These are phyloP conservation scores for Apus apus DNA, from an alignment of 2,113 vertebrate species.

Conservation along the genomic window DNA sequence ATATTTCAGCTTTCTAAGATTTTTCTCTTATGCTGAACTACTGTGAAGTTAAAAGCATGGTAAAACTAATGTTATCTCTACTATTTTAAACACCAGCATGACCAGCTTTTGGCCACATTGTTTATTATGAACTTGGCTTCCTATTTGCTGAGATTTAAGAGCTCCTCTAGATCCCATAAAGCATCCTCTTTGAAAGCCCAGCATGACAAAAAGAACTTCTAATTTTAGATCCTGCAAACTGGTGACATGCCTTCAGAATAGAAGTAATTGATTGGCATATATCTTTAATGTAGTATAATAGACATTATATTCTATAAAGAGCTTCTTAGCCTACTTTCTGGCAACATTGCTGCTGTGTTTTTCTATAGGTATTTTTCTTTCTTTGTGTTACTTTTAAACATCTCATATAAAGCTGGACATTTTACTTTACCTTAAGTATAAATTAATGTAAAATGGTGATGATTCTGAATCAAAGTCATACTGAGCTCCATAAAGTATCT, in stretches of 20 bases:
- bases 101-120: background rate
- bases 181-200: background rate
- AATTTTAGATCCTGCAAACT: background rate
- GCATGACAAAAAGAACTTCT: background rate
- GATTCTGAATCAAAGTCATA: background rate
- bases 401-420: conserved; percentile 1
- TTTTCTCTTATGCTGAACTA: background rate
- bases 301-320: conserved; percentile 16
- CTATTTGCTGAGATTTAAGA: background rate
- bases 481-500: background rate
- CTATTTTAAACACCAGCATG: background rate
- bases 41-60: background rate
- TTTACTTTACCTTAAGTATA: background rate
- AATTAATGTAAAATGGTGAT: background rate
- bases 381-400: conserved; percentile 29
- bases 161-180: background rate
- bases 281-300: background rate
- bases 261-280: background rate
- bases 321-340: conserved; percentile 11
- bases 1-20: background rate
- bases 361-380: conserved; percentile 38
- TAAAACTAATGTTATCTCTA: background rate
- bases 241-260: background rate
- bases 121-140: background rate
- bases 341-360: background rate